A percentile compares a stretch with the other conserved stretches of the same genome.
Conservation (phyloP, 2,888 invertebrate genomes). For the Ditylenchus weischeri region DNA sequence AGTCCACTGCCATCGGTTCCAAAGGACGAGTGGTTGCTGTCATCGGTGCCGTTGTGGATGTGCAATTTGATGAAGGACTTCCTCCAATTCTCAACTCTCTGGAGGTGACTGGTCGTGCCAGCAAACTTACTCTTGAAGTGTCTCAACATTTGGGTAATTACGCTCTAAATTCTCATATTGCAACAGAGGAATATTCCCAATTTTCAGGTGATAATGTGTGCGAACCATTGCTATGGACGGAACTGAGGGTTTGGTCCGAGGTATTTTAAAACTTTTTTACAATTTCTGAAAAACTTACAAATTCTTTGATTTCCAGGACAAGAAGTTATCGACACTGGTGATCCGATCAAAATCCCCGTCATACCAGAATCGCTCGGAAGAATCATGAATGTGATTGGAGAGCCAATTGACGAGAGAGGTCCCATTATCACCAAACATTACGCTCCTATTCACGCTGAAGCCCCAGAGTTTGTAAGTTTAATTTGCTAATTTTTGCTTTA, state of each 20-base stretch:
- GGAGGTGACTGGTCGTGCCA: conserved; percentile 79
- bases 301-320: conserved; percentile 62
- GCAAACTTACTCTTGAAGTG: conserved; percentile 81
- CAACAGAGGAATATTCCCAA: neutral
- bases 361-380: conserved; percentile 83
- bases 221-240: conserved; percentile 90
- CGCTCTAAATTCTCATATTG: neutral
- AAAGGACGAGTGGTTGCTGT: conserved; percentile 73
- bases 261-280: no score
- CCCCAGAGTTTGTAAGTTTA: no score
- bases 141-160: conserved; percentile 80
- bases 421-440: no score
- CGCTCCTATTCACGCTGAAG: no score
- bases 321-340: conserved; percentile 76
- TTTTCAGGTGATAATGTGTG: conserved; percentile 69
- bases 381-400: no score
- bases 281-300: no score
- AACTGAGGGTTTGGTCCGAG: conserved; percentile 82
- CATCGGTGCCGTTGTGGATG: conserved; percentile 95
- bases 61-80: conserved; percentile 82
- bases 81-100: conserved; percentile 91
- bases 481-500: no score
- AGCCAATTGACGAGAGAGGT: no score
- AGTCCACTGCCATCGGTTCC: conserved; percentile 42
- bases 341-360: conserved; percentile 85